Conservation (phyloP, 1,140 invertebrate species). For the Zaprionus vittiger region DNA sequence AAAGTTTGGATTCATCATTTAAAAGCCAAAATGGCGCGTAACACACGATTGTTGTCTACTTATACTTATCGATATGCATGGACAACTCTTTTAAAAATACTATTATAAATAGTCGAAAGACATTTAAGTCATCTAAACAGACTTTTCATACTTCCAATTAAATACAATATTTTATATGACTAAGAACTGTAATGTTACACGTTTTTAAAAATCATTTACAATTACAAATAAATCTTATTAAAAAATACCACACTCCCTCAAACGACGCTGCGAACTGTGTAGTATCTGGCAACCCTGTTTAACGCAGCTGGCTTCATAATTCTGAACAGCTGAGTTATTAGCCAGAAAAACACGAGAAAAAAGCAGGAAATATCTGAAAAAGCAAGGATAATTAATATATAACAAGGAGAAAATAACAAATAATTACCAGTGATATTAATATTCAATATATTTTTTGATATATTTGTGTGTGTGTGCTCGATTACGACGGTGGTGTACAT, state of each 20-base stretch:
- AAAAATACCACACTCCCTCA: conserved; percentile 12
- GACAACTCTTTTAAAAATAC: neutral
- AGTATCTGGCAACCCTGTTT: conserved; percentile 20
- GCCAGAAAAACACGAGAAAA: conserved; percentile 44
- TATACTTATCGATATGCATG: neutral
- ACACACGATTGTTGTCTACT: neutral
- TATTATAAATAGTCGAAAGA: neutral
- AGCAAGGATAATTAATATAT: conserved; percentile 32
- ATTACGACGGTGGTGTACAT: conserved; percentile 6
- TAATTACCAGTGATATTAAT: conserved; percentile 1
- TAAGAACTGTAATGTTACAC: neutral
- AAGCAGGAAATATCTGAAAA: conserved; percentile 16
- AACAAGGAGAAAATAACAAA: neutral
- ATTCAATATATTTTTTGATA: neutral
- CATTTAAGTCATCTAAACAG: too few relatives aligned
- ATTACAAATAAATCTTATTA: neutral
- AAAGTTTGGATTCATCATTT: neutral
- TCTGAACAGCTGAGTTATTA: conserved; percentile 51
- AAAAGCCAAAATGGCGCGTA: neutral
- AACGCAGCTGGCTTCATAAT: conserved; percentile 45
- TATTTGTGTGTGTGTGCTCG: conserved; percentile 15
- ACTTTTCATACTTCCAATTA: neutral
- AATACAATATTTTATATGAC: neutral
- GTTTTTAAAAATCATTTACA: neutral
- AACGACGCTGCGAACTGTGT: neutral